Evolutionary conservation across 2,888 invertebrate species (phyloP), one percentile per base, ranked within the genome.

Genomic region (Cheilosia pagana): DNA sequence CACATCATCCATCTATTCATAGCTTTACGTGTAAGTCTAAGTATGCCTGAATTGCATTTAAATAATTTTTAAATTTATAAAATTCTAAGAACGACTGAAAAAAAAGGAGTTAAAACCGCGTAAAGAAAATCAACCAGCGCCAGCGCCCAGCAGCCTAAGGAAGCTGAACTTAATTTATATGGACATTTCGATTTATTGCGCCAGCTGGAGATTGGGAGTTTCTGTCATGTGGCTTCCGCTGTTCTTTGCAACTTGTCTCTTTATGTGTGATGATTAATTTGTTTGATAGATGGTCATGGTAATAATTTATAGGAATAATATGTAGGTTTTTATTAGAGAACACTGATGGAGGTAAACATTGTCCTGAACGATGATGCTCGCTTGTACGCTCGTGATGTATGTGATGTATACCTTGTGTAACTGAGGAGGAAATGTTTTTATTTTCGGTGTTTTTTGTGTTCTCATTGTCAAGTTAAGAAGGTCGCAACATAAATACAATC

Each of bases 221-320:
- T 76, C 70, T 71, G 81, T 85, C 85, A 75, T 81, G 81, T 65
- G 85, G 85, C 85, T 85, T 85, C 85, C 75, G 81, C 79, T 81
- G 75, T 71, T 71, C 85, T 75, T 75, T 85, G 81, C 85, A 81
- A 70, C 75, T 70, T 83, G 83, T 79, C 83, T 85, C 79, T 79
- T 79, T 85, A 85, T 81, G 85, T 71, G 85, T 67, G 85, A 85
- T 85, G 85, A 85, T 85, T 85, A 85, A 85, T 85, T 85, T 76
- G 81, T 75, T 85, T 85, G 85, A 85, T 81, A 85, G 81, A 85
- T 85, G 75, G 81, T 76, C 67, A 31, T 48, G 14, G 85, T n/a
- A 67, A 59, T 76, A 71, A 76, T 81, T 85, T 85, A 81, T 48
- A 59, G 65, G 41, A 53, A 48, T 35, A 35, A 35, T 35, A 75